These are phyloP conservation scores for Meda fulgida DNA, from an alignment of 2,797 vertebrate genomes.

Conservation along the genomic window DNA sequence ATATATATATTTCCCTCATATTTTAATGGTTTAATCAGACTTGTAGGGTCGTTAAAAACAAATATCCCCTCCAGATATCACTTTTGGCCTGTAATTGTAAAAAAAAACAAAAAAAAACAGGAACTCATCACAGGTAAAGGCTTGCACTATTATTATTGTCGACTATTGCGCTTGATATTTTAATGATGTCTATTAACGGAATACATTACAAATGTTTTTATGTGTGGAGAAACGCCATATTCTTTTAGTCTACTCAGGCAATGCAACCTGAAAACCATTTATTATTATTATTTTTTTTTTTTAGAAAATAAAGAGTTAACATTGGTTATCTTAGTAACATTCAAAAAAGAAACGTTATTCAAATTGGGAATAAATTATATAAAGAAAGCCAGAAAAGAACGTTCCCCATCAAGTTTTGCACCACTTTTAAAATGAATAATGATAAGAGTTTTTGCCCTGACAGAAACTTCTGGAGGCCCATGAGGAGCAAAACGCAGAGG, in stretches of 20 bases:
- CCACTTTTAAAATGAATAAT: background rate
- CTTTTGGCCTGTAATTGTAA: background rate
- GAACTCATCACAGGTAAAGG: background rate
- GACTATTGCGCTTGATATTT: background rate
- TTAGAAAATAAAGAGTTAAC: background rate
- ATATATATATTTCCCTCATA: too few species aligned
- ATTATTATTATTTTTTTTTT: background rate
- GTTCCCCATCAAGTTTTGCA: background rate
- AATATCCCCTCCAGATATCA: too few species aligned
- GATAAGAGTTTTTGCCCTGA: conserved; percentile 44
- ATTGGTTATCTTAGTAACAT: too few species aligned
- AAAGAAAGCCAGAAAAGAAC: background rate
- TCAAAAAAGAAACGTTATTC: background rate
- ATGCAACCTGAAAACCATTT: background rate
- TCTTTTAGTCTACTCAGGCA: background rate
- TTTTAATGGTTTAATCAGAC: too few species aligned
- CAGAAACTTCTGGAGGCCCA: conserved; percentile 98
- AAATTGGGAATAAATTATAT: background rate
- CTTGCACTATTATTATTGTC: background rate
- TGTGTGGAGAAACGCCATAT: background rate
- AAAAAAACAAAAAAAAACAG: background rate
- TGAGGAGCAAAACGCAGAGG: conserved; percentile 96
- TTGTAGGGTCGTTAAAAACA: too few species aligned
- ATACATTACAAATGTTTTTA: too few species aligned
- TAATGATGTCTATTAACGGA: too few species aligned